Base-by-base conservation (phyloP, 2,797 vertebrate species). In the Fistularia tabacaria region DNA sequence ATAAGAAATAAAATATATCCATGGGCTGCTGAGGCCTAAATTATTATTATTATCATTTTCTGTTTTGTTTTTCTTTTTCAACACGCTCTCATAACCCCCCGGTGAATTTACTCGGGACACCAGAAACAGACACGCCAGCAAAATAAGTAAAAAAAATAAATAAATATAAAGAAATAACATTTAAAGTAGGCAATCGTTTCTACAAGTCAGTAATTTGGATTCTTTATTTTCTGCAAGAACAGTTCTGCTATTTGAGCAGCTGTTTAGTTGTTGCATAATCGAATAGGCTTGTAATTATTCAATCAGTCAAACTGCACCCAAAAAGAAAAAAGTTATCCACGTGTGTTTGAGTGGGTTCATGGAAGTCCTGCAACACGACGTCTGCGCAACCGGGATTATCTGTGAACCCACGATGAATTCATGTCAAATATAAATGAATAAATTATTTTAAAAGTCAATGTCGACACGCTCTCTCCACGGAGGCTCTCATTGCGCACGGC, bases 1-100 rank as follows among this genome's bases (percentile, higher is more conserved):
- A 84, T 84, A 87, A 87, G 57, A 81, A 86, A 83, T 80, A 86
- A 86, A 87, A 87, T 79, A 62, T 79, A 61, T 79, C 87, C 76
- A 69, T 76, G 74, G 87, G 76, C 79, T 83, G 75, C 84, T 88
- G 77, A 56, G 66, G 74, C 78, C 76, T 56, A 74, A 75, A 67
- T 25, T 25, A 25, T 25, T 25, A 25, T 25, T 25, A 79, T 66
- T 78, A 67, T 78, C 79, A 73, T 73, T 57, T 49, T 59, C 43
- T 51, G 52, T 66, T 12, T 68, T 38, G 49, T 64, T 75, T 74
- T 36, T 13, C 60, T 73, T 70, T 80, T 70, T 80, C 38, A 62
- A 75, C 46, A 49, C 67, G 62, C 54, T 56, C 3, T 4, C 8
- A 47, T 36, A 53, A 37, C 51, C 15, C 15, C 36, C 47, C 42